Base-by-base conservation (phyloP, 2,113 vertebrate genomes). In the Corvus cornix region DNA sequence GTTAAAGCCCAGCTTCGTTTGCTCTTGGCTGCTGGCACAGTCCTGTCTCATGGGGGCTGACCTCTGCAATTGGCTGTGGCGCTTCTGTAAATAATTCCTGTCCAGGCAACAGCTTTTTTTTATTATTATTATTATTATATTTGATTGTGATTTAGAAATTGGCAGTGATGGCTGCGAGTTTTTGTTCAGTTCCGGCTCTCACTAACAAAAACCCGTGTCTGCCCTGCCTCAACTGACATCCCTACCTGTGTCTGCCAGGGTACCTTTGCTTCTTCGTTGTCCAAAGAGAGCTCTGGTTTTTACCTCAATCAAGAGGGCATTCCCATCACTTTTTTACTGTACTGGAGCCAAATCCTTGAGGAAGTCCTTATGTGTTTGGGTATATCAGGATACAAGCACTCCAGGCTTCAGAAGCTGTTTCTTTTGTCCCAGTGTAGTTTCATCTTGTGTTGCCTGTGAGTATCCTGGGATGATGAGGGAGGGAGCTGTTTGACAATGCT, bases 1-100 rank as follows among this genome's bases (percentile, higher is more conserved):
- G 2, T 46, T 46, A 23, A 46, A 41, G 23, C 24, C 46, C 4
- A 2, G 41, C 41, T 85, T 51, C 0, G 0, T 60, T 55, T 35
- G 10, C 51, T 46, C 21, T 15, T 24, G 6, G 52, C 58, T 8
- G 1, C 52, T 72, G 41, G 46, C 66, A 43, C 33, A 83, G 70
- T 55, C 27, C 35, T 67, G 26, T 51, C 56, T 48, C 43, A 1
- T 39, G 63, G 3, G 22, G 73, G 10, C 8, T 72, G 43, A 60
- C 72, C 62, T 79, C 51, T 79, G 26, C 46, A 17, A 6, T 3
- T 67, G 49, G 27, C 31, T 86, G n/a, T 53, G 48, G 23, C 3
- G 1, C 31, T 76, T 81, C 31, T 72, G 30, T 53, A 46, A 64
- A 33, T 44, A 35, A 55, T 59, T 64, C 37, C 55, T 64, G 8